A percentile compares a stretch with the other conserved stretches of the same genome.
phyloP scores from a whole-genome alignment of 1,140 invertebrate genomes.

The Drosophila cardini region DNA sequence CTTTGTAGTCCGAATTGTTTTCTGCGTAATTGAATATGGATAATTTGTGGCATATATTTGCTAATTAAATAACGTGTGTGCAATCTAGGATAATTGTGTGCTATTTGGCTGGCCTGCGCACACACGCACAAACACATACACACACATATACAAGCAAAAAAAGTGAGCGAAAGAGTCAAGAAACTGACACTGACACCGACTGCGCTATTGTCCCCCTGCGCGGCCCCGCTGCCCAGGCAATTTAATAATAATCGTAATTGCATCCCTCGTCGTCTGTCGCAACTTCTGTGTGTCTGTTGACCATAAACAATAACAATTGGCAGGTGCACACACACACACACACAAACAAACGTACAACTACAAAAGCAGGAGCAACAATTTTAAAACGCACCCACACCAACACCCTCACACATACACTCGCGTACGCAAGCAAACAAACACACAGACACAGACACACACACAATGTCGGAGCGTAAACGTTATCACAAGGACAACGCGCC shows the following conservation, averaged over 20 bases:
- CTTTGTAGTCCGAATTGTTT: conserved; percentile 40
- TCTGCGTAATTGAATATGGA: conserved; percentile 52
- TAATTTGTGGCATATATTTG: conserved; percentile 6
- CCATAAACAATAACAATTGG: conserved; percentile 30
- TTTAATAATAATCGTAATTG: conserved; percentile 29
- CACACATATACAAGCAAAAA: not conserved
- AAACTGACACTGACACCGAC: conserved; percentile 15
- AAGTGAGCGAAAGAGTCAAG: conserved; percentile 2
- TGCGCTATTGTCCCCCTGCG: not conserved
- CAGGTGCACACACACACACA: conserved; percentile 14
- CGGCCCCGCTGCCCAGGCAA: not conserved
- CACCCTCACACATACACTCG: not conserved
- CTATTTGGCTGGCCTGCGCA: conserved; percentile 38
- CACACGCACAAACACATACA: conserved; percentile 1
- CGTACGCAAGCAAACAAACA: not conserved
- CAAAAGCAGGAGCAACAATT: not conserved
- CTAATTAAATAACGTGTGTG: conserved; percentile 16
- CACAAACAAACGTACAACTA: conserved; percentile 13
- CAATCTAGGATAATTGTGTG: conserved; percentile 19
- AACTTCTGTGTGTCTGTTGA: not conserved
- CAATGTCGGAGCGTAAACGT: conserved; percentile 80
- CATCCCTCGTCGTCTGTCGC: not conserved
- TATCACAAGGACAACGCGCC: conserved; percentile 83
- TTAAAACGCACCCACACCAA: no score
- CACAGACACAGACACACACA: conserved; percentile 2